phyloP scores from a whole-genome alignment of 2,797 vertebrate species.

The Natrix natrix region DNA sequence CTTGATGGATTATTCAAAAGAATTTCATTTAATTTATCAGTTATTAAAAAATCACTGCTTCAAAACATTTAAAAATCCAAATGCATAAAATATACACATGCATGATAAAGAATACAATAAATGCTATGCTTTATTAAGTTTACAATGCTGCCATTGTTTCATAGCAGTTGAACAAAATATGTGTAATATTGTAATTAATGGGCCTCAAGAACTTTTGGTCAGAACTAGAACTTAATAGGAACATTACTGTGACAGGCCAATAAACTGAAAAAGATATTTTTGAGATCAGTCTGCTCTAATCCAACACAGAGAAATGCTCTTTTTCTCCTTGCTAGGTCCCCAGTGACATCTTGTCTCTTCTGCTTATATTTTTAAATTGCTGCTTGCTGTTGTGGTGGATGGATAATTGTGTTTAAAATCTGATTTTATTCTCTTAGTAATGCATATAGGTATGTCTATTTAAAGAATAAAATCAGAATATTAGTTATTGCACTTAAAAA shows the following conservation, averaged over 20 bases:
- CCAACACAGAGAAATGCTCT: neutral
- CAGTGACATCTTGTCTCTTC: neutral
- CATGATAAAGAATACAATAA: neutral
- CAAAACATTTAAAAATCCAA: neutral
- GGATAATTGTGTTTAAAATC: neutral
- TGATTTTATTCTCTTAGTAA: neutral
- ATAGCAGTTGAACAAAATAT: constrained; percentile 7
- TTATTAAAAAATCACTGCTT: neutral
- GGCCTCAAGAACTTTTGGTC: neutral
- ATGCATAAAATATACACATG: neutral
- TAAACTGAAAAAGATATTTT: constrained; percentile 1
- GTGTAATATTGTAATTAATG: neutral
- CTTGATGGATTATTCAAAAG: neutral
- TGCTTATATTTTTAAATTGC: neutral
- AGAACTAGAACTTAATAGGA: neutral
- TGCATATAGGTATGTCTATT: neutral
- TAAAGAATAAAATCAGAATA: neutral
- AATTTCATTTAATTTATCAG: constrained; percentile 1
- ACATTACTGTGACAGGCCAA: neutral
- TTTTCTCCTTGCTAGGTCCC: neutral
- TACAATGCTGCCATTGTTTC: neutral
- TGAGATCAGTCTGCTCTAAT: neutral
- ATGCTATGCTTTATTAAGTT: neutral
- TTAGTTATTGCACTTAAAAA: neutral
- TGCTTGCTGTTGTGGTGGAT: neutral